Conservation (phyloP, 2,113 vertebrate species). For the Cathartes aura region DNA sequence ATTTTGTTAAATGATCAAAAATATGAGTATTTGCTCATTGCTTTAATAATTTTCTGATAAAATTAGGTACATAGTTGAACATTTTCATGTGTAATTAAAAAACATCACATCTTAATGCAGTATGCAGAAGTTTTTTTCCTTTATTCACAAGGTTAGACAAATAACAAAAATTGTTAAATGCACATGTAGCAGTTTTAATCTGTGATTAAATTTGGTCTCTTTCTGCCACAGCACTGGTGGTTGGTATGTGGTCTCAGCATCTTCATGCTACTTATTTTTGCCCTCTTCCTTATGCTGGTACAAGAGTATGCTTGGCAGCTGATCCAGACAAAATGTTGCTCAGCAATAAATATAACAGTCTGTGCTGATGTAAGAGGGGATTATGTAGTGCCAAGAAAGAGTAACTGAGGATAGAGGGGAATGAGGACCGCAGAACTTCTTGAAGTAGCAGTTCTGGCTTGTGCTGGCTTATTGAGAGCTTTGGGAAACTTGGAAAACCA, state of each 20-base stretch:
- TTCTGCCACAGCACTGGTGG: accelerated
- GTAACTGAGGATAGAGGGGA: background rate
- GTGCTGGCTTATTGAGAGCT: background rate
- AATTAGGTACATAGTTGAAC: background rate
- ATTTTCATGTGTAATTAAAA: background rate
- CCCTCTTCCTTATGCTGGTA: background rate
- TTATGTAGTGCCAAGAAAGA: constrained; percentile 20
- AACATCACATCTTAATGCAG: background rate
- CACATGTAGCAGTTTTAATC: background rate
- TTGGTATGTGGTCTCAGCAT: background rate
- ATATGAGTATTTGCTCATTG: background rate
- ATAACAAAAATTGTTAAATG: background rate
- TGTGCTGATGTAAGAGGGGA: background rate
- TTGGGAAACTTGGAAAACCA: background rate
- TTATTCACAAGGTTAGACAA: accelerated
- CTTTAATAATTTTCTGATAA: background rate
- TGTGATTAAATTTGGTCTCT: background rate
- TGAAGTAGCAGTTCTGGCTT: background rate
- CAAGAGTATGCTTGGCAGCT: background rate
- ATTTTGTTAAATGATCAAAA: background rate
- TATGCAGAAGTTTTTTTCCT: background rate
- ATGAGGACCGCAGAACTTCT: background rate
- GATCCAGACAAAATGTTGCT: background rate
- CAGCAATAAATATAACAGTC: constrained; percentile 32
- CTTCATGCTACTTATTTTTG: background rate